phyloP scores from a whole-genome alignment of 2,888 invertebrate species.

The Rhagonycha lutea region DNA sequence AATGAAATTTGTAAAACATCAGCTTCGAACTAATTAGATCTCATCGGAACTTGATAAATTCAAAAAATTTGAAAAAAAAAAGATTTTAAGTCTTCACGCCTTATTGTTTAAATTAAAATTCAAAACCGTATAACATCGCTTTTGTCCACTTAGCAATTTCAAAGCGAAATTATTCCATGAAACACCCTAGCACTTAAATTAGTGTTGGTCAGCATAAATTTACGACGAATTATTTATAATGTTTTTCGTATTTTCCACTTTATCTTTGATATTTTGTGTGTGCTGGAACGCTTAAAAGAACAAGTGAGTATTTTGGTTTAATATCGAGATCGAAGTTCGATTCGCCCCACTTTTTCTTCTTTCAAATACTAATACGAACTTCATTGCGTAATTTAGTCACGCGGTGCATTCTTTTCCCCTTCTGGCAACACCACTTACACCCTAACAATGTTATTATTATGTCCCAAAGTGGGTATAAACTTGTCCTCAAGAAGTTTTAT shows the following conservation, averaged over 20 bases:
- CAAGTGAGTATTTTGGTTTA: not conserved
- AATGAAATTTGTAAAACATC: no score
- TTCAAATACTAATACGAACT: slow-evolving; percentile 47
- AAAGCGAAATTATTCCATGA: slow-evolving; percentile 20
- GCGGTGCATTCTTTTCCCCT: slow-evolving; percentile 50
- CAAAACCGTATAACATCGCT: not conserved
- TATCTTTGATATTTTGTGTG: not conserved
- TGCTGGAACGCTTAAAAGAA: not conserved
- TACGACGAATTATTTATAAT: slow-evolving; percentile 7
- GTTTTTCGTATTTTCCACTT: not conserved
- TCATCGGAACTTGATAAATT: no score
- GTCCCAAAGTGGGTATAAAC: slow-evolving; percentile 47
- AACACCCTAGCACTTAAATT: slow-evolving; percentile 8
- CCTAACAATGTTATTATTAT: slow-evolving; percentile 48
- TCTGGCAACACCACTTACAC: slow-evolving; percentile 41
- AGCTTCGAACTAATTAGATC: no score
- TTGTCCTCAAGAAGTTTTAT: slow-evolving; percentile 41
- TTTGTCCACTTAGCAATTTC: not conserved
- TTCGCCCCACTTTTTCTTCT: slow-evolving; percentile 26
- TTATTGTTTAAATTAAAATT: not conserved
- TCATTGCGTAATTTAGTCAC: slow-evolving; percentile 56
- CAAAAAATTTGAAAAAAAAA: not conserved
- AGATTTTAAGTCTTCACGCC: not conserved
- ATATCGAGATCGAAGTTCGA: slow-evolving; percentile 24
- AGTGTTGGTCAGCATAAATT: slow-evolving; percentile 20